These are phyloP conservation scores for Coboldia fuscipes DNA, from an alignment of 1,140 invertebrate genomes.

Conservation along the genomic window DNA sequence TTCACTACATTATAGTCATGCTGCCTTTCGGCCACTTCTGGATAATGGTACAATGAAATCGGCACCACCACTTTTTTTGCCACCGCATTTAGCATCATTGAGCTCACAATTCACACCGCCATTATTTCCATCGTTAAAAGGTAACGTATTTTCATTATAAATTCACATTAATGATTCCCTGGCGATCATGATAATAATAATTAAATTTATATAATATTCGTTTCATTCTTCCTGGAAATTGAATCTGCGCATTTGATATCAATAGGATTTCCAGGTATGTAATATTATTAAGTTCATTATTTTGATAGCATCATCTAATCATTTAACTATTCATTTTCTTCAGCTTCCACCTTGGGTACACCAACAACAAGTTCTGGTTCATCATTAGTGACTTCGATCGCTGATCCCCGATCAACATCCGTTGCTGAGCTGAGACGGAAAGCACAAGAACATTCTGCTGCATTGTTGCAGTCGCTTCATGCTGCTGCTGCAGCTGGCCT, in stretches of 20 bases:
- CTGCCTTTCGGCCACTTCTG: conserved; percentile 37
- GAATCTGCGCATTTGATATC: neutral
- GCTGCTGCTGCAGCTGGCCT: conserved; percentile 26
- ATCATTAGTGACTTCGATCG: no score
- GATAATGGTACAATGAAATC: conserved; percentile 28
- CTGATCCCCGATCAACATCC: conserved; percentile 49
- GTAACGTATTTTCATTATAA: conserved; percentile 20
- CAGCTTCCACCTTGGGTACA: conserved; percentile 15
- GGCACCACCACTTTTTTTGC: conserved; percentile 47
- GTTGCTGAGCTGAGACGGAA: conserved; percentile 71
- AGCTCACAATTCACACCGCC: conserved; percentile 55
- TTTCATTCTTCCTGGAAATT: neutral
- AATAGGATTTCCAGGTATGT: conserved; percentile 43
- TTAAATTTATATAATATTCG: neutral
- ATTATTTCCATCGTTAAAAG: conserved; percentile 52
- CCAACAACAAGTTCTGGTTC: conserved; percentile 16
- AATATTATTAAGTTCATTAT: conserved; percentile 34
- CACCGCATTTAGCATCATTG: conserved; percentile 51
- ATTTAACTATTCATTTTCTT: conserved; percentile 5
- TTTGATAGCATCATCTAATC: conserved; percentile 6
- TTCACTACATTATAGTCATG: conserved; percentile 22
- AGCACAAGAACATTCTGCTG: conserved; percentile 77
- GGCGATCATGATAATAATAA: no score
- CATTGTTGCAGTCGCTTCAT: conserved; percentile 49
- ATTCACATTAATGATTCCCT: neutral